These are phyloP conservation scores for Rhopalosiphum nymphaeae DNA, from an alignment of 2,888 invertebrate genomes.

Conservation along the genomic window DNA sequence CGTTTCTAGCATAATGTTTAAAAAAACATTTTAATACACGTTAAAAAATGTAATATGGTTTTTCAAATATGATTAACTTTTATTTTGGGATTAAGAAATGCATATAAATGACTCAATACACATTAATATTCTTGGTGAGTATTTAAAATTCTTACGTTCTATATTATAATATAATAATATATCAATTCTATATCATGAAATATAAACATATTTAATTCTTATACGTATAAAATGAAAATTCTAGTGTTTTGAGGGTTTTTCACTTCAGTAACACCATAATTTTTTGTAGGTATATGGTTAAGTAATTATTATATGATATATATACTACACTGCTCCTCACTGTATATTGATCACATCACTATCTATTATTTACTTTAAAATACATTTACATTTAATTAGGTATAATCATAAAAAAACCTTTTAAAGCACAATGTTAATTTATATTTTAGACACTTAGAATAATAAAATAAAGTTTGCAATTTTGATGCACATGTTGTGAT, in stretches of 20 bases:
- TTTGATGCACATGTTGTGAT: constrained; percentile 39
- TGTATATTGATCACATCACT: neutral
- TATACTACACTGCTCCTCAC: neutral
- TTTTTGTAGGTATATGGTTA: neutral
- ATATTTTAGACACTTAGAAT: neutral
- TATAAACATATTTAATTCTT: neutral
- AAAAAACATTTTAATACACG: neutral
- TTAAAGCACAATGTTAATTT: constrained; percentile 23
- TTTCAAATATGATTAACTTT: neutral
- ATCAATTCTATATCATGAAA: neutral
- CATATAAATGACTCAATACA: neutral
- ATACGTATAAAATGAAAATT: neutral
- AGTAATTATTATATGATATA: neutral
- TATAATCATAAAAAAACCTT: neutral
- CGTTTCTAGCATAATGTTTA: neutral
- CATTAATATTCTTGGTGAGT: neutral
- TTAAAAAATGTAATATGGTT: neutral
- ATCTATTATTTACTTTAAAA: neutral
- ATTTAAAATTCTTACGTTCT: neutral
- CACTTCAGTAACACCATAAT: neutral
- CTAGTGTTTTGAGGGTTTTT: neutral
- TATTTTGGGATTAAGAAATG: neutral
- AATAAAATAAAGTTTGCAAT: neutral
- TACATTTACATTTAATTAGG: neutral
- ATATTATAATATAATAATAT: neutral